Evolutionary conservation across 1,140 invertebrate species (phyloP), one percentile per base, ranked within the genome.

Genomic region (Drosophila rufa): DNA sequence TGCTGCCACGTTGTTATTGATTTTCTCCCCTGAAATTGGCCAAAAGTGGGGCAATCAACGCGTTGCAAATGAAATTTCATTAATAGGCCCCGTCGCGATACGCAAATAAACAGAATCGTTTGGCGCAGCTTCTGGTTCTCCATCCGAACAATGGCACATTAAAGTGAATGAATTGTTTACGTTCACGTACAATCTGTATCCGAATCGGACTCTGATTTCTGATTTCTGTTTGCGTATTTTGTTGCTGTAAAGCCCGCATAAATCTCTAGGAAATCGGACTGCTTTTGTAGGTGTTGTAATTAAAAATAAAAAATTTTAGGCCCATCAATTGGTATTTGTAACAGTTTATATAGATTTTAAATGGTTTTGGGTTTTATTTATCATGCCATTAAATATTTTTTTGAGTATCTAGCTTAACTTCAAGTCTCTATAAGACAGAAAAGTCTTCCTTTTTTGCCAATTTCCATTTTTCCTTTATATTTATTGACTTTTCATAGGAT

Each of bases 81-180:
- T 87, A 80, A 89, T 87, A 83, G 84, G 53, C 80, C 76, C 53
- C 71, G 68, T 89, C 80, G 66, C 70, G 62, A 76, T 89, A 81
- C 79, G 80, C 84, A 89, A 87, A 87, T 89, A 89, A 87, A 83
- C 80, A 86, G 46, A 53, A 33, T 2, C 9, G 61, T 66, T 79
- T 75, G 60, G 30, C 48, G 38, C 60, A 61, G 75, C 60, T 64
- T 61, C 38, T 30, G 53, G 14, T 45, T 30, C 65, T 73, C 64
- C 48, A 40, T 51, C n/a, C 71, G 42, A 56, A 73, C 58, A 80
- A 76, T 65, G 55, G 75, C 61, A 75, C 83, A 87, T 87, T 82
- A 85, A 82, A 79, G 62, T 66, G 14, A 62, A 66, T 58, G 42
- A 77, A 82, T 83, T 87, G 83, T 82, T 85, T 82, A 73, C 82